A percentile compares a stretch with the other conserved stretches of the same genome.
Conservation (phyloP, 2,797 vertebrate genomes). For the Ciconia nigra region DNA sequence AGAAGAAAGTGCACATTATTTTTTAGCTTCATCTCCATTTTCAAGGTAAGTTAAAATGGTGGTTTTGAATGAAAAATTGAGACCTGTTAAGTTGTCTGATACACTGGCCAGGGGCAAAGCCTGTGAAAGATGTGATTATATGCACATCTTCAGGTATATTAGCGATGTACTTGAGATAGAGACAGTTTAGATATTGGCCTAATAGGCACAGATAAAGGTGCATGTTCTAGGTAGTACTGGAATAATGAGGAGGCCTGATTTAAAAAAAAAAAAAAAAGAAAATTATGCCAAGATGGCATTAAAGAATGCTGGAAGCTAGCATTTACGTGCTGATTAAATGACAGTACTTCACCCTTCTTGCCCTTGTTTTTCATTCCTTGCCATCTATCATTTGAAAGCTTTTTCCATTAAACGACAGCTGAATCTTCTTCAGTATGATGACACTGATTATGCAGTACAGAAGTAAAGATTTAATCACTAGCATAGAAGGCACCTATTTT, state of each 20-base stretch:
- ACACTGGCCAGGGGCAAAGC: neutral
- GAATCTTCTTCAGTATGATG: neutral
- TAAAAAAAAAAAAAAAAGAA: neutral
- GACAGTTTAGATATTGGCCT: neutral
- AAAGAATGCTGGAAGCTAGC: neutral
- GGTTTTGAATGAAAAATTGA: neutral
- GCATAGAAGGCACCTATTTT: neutral
- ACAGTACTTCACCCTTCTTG: neutral
- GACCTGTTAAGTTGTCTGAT: neutral
- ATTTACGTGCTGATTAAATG: constrained; percentile 44
- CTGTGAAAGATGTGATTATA: neutral
- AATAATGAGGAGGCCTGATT: neutral
- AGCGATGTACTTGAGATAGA: neutral
- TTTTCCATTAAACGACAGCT: neutral
- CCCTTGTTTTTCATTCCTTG: constrained; percentile 7
- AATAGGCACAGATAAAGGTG: neutral
- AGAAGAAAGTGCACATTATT: neutral
- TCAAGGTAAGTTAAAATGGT: neutral
- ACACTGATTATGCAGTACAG: neutral
- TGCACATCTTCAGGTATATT: neutral
- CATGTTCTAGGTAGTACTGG: neutral
- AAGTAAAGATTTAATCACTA: neutral
- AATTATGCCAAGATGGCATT: neutral
- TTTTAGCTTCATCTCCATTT: neutral
- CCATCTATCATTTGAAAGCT: neutral